Conservation (phyloP, 2,113 vertebrate genomes). For the Urocitellus parryii region DNA sequence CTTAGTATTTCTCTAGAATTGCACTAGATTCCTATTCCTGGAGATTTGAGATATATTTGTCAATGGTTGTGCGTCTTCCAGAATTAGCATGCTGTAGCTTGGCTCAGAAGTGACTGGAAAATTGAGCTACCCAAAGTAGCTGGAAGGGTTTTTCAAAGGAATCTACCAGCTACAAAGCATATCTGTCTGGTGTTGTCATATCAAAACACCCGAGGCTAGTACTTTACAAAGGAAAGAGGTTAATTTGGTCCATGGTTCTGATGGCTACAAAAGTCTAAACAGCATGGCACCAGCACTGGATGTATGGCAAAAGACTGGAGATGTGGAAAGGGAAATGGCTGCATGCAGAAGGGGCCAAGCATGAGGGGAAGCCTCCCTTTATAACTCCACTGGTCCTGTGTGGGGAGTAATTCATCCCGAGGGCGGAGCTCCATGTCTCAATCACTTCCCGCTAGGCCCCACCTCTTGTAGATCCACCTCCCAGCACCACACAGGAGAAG, state of each 20-base stretch:
- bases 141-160: slow-evolving; percentile 46
- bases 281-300: neutral
- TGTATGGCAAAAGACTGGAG: neutral
- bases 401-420: neutral
- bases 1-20: neutral
- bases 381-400: neutral
- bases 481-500: too few species aligned
- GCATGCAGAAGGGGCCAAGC: neutral
- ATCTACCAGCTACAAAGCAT: neutral
- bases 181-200: neutral
- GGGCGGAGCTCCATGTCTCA: neutral
- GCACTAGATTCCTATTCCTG: neutral
- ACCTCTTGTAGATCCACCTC: neutral
- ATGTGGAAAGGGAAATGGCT: neutral
- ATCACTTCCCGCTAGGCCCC: neutral
- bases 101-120: slow-evolving; percentile 21
- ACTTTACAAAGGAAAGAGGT: neutral
- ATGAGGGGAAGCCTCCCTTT: neutral
- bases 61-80: neutral
- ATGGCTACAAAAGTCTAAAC: neutral
- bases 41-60: slow-evolving; percentile 38
- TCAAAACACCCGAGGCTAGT: neutral
- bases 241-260: neutral
- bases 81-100: slow-evolving; percentile 42
- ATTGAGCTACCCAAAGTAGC: neutral